These are phyloP conservation scores for Silurus glanis DNA, from an alignment of 2,113 vertebrate genomes.

Conservation along the genomic window DNA sequence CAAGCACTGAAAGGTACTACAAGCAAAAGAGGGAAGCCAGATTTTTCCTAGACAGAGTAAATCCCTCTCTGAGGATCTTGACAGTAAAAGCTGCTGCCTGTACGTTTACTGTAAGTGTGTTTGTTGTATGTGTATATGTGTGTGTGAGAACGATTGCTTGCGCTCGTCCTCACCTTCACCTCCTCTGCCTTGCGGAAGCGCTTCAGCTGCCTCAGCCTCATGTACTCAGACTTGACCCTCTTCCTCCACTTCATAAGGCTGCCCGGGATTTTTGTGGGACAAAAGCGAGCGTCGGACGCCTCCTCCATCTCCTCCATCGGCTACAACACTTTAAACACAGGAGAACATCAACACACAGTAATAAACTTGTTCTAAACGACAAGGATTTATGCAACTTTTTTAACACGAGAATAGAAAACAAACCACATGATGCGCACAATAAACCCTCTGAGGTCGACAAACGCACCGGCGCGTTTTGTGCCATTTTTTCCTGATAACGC, in stretches of 20 bases:
- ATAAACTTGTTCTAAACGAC: too few relatives aligned
- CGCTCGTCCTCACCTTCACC: constrained; percentile 80
- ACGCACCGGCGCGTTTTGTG: too few relatives aligned
- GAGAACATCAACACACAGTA: neutral
- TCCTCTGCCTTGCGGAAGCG: constrained; percentile 87
- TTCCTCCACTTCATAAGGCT: constrained; percentile 88
- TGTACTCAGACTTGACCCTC: constrained; percentile 95
- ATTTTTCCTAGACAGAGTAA: neutral
- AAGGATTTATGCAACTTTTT: too few relatives aligned
- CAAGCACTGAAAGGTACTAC: neutral
- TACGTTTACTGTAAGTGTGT: too few relatives aligned
- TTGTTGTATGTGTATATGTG: neutral
- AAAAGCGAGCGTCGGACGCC: constrained; percentile 36
- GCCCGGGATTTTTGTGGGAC: constrained; percentile 64
- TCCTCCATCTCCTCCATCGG: constrained; percentile 72
- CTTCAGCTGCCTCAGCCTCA: constrained; percentile 93
- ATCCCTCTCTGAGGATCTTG: neutral
- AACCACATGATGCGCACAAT: too few relatives aligned
- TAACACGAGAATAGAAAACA: too few relatives aligned
- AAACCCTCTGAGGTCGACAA: too few relatives aligned
- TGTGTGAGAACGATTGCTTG: neutral
- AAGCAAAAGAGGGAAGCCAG: neutral
- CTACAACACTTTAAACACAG: constrained; percentile 57
- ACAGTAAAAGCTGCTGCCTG: neutral
- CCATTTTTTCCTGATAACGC: too few relatives aligned